These are phyloP conservation scores for Boloria selene DNA, from an alignment of 2,888 invertebrate species.

Conservation along the genomic window DNA sequence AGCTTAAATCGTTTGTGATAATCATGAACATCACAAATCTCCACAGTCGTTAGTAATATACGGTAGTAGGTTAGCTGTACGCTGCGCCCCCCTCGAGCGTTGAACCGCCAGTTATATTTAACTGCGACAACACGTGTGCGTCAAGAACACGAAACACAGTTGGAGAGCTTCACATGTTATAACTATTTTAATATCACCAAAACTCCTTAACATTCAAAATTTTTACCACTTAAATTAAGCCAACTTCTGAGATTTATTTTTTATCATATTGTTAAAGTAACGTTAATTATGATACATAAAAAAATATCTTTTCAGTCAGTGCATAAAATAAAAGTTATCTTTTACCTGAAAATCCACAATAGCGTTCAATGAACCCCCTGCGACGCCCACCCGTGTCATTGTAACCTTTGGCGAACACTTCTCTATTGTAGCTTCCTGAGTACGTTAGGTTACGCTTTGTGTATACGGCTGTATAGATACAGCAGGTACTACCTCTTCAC, in stretches of 20 bases:
- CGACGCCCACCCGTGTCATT: slow-evolving; percentile 72
- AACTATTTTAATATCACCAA: slow-evolving; percentile 18
- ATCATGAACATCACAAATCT: slow-evolving; percentile 10
- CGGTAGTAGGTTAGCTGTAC: slow-evolving; percentile 71
- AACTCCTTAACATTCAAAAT: neutral
- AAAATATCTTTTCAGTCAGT: slow-evolving; percentile 21
- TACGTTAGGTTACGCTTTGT: slow-evolving; percentile 41
- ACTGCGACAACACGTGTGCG: slow-evolving; percentile 75
- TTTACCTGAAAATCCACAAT: slow-evolving; percentile 73
- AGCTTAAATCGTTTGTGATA: neutral
- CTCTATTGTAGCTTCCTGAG: slow-evolving; percentile 67
- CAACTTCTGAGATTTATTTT: too few relatives aligned
- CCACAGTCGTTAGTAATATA: slow-evolving; percentile 31
- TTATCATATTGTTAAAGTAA: too few relatives aligned
- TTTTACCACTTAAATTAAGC: too few relatives aligned
- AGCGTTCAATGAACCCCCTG: slow-evolving; percentile 73
- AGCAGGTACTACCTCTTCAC: slow-evolving; percentile 29
- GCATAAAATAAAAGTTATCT: slow-evolving; percentile 18
- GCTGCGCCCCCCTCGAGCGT: slow-evolving; percentile 67
- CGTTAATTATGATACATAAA: neutral
- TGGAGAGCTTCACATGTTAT: slow-evolving; percentile 38
- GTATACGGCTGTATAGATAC: slow-evolving; percentile 26
- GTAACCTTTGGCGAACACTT: slow-evolving; percentile 59
- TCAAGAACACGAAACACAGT: slow-evolving; percentile 57
- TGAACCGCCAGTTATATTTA: slow-evolving; percentile 80